Evolutionary conservation across 2,797 vertebrate genomes (phyloP), one percentile per base, ranked within the genome.

Genomic region (Smutsia gigantea): DNA sequence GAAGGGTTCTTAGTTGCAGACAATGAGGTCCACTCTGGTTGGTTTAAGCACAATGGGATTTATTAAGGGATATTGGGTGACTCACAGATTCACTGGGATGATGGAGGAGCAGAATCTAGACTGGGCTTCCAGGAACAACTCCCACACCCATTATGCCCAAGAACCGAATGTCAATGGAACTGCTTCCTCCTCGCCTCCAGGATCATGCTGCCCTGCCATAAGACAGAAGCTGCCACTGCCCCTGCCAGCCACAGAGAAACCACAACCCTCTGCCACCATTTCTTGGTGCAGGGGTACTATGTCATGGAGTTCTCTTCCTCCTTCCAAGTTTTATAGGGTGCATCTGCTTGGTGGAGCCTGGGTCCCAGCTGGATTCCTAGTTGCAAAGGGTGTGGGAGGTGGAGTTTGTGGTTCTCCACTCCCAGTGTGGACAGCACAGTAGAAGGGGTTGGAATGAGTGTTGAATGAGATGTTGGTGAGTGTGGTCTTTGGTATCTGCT

Each of bases 151-250:
- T 10, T 5, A 5, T n/a, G 77, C 53, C 34, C 2, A 4, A 27
- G 31, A 49, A 17, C 42, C 0, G 29, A 5, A 31, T n/a, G 23
- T 29, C 1, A 0, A 37, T 37, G 15, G 19, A n/a, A 29, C 27
- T 19, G 51, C 39, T 7, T 27, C 31, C 1, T 18, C 25, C 29
- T 13, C 1, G 0, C 2, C 34, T n/a, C 68, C 12, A 13, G 46
- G 13, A 29, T 3, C 49, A 13, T 0, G 37, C 59, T 31, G 39
- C 19, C 55, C 27, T 27, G 27, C 46, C 37, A 4, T 11, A 10
- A 53, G 31, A 49, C 8, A 9, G n/a, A 81, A 95, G 31, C 17
- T 14, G 8, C 64, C 37, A 15, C 31, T 18, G 51, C 37, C n/a
- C 19, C 68, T 17, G 15, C 55, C 3, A 10, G 17, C 77, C 49